Evolutionary conservation across 2,888 invertebrate genomes (phyloP).

Genomic region (Euclidia mi): DNA sequence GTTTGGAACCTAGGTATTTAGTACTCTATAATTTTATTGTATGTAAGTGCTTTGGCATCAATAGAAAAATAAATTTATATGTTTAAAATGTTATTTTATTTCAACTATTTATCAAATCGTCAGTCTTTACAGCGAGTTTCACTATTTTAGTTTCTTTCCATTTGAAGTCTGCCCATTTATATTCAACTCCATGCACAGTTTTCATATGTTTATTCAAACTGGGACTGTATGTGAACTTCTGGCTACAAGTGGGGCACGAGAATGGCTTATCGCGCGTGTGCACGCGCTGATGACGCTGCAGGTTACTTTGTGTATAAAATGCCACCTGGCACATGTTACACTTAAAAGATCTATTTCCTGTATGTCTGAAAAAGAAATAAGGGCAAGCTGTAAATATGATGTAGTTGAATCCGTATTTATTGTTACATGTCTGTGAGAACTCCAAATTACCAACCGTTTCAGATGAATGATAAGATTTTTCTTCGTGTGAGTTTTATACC

Average conservation of each 20-base stretch:
- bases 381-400: too few relatives aligned
- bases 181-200: conserved; percentile 77
- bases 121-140: conserved; percentile 44
- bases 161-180: conserved; percentile 78
- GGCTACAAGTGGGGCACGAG: conserved; percentile 78
- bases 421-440: too few relatives aligned
- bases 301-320: conserved; percentile 78
- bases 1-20: conserved; percentile 40
- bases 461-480: conserved; percentile 81
- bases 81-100: conserved; percentile 41
- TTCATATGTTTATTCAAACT: conserved; percentile 86
- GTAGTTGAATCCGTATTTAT: too few relatives aligned
- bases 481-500: conserved; percentile 80
- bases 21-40: conserved; percentile 35
- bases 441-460: conserved; percentile 69
- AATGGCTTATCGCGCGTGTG: conserved; percentile 84
- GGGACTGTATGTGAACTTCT: conserved; percentile 80
- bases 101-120: conserved; percentile 25
- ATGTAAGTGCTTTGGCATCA: conserved; percentile 55
- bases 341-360: conserved; percentile 78
- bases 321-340: conserved; percentile 75
- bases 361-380: conserved; percentile 76
- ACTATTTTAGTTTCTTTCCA: conserved; percentile 52
- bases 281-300: conserved; percentile 77
- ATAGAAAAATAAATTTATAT: conserved; percentile 56